Evolutionary conservation across 2,113 vertebrate species (phyloP), one percentile per base, ranked within the genome.

Genomic region (Daphoenositta chrysoptera): DNA sequence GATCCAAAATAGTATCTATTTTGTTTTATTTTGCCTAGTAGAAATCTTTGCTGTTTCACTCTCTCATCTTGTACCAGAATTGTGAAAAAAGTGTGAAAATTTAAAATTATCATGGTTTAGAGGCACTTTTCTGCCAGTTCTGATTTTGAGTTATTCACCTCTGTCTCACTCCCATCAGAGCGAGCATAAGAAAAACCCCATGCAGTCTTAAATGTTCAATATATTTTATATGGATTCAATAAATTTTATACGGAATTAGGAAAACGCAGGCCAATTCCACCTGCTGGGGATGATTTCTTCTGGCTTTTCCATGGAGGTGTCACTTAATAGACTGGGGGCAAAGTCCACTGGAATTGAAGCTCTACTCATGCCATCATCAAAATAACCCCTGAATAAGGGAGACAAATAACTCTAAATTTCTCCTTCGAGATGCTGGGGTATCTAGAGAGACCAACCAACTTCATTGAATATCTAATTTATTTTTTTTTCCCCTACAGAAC

Each of bases 21-120:
- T 84, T 63, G 22, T 47, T 89, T 80, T 77, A 83, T 91, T 94
- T 87, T 93, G 73, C 40, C 61, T 96, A 56, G 61, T 90, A 69
- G 82, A 89, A 76, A 64, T 68, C 22, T 65, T 89, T 94, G 28
- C 15, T 91, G 44, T 68, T 95, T 85, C 24, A 68, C 44, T 82
- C 28, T 56, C 31, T 68, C 73, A 56, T 89, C 71, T 87, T 79
- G 10, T 56, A 91, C 13, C 3, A 85, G 48, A 82, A 66, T 10
- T 45, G 13, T 39, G 21, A 68, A 56, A 61, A 89, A 78, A 53
- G 47, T 71, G 61, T 58, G 92, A 75, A 93, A 81, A 63, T 58
- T 51, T 61, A 35, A 93, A 95, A 87, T 87, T 75, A 14, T 45
- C 26, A 1, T 56, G 21, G 30, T 42, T 63, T 83, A 58, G 42